Base-by-base conservation (phyloP, 2,888 invertebrate species). In the Ecdyonurus torrentis region DNA sequence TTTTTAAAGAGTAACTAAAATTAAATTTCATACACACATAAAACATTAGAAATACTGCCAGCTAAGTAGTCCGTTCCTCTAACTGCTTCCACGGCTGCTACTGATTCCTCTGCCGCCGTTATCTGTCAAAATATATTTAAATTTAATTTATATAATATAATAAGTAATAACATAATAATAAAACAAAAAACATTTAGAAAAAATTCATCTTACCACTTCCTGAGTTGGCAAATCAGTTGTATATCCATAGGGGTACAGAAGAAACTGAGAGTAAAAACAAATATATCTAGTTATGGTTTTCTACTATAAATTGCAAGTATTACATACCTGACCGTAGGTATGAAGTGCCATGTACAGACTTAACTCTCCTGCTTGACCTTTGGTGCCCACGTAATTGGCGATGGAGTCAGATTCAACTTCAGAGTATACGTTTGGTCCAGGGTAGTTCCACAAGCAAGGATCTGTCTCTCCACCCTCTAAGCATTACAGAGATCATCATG, bases 361-460 rank as follows among this genome's bases (percentile, higher is more conserved):
- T n/a, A 55, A 20, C 19, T 55, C 55, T 7, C 55, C 55, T 20
- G n/a, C 22, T 20, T 20, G 22, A 22, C 55, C 22, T 7, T 20
- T n/a, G 19, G n/a, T 7, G 7, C 37, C 7, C 37, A 37, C 37
- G 55, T 55, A 55, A n/a, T 55, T n/a, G 5, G 55, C 55, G 15
- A 55, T 7, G 55, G n/a, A 5, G 7, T 55, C n/a, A 7, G 55
- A 55, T 20, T 55, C 55, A n/a, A 55, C 22, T 20, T 55, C 55
- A n/a, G 55, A 55, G 22, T 55, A 55, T 7, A 55, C 55, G 55
- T 20, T 55, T 7, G 55, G 55, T 5, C 55, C 55, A 55, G 55
- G 55, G 55, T 55, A 55, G 22, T 55, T 55, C 55, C 55, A 55
- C 55, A 55, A 20, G 22, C 55, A 55, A 55, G 55, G 55, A 20